Conservation (phyloP, 2,888 invertebrate species). For the Epistrophella euchroma region DNA sequence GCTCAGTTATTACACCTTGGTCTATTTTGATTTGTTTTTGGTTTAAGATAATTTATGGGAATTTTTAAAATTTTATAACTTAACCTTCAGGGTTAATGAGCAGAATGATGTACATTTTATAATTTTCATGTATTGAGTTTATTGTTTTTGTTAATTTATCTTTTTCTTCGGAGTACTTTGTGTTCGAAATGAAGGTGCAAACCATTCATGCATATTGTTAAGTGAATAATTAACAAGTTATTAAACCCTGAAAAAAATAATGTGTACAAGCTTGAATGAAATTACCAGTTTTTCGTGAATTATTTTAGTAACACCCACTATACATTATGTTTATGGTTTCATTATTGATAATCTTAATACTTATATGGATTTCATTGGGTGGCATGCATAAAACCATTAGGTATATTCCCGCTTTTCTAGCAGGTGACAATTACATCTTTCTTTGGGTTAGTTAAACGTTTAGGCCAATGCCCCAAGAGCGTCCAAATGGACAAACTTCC, state of each 20-base stretch:
- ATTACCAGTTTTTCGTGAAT: background rate
- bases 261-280: background rate
- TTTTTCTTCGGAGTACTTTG: background rate
- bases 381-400: no score
- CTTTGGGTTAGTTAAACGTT: no score
- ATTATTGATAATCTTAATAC: no score
- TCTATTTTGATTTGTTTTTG: constrained; percentile 9
- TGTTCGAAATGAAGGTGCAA: background rate
- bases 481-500: no score
- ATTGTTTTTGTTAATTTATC: background rate
- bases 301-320: constrained; percentile 4
- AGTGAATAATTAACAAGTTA: constrained; percentile 16
- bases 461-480: no score
- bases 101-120: constrained; percentile 4
- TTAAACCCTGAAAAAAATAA: background rate
- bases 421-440: no score
- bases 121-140: background rate
- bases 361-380: no score
- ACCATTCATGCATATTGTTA: constrained; percentile 24
- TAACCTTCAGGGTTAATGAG: constrained; percentile 54
- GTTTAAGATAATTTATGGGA: constrained; percentile 9
- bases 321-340: background rate
- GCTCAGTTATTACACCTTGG: constrained; percentile 15
- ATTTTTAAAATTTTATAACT: constrained; percentile 5
- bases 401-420: no score